Evolutionary conservation across 1,140 invertebrate species (phyloP).

Genomic region (Pteromalus puparum): DNA sequence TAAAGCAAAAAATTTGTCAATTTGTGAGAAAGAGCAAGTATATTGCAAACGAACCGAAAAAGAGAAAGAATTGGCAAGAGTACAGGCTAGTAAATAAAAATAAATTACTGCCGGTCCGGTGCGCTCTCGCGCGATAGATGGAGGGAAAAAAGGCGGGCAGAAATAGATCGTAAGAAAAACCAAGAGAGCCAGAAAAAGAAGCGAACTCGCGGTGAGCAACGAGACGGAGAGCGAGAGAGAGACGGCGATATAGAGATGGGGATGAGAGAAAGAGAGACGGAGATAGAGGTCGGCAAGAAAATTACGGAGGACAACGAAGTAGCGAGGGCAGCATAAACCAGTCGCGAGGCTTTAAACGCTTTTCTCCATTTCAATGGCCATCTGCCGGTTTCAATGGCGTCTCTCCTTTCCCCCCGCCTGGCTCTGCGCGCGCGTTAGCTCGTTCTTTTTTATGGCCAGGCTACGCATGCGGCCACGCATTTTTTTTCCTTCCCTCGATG

Average conservation of each 20-base stretch:
- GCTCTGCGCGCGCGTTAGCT: neutral
- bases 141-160: slow-evolving; percentile 17
- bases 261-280: neutral
- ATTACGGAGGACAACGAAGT: slow-evolving; percentile 49
- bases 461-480: neutral
- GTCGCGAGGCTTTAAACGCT: slow-evolving; percentile 42
- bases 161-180: slow-evolving; percentile 38
- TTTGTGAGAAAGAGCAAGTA: neutral
- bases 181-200: slow-evolving; percentile 21
- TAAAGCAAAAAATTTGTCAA: neutral
- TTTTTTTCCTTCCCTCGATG: neutral
- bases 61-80: neutral
- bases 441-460: neutral
- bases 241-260: slow-evolving; percentile 47
- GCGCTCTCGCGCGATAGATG: slow-evolving; percentile 13
- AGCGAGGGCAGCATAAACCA: slow-evolving; percentile 46
- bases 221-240: neutral
- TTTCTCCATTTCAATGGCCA: slow-evolving; percentile 53
- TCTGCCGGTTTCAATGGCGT: slow-evolving; percentile 44
- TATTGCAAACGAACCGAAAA: neutral
- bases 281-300: slow-evolving; percentile 6
- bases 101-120: slow-evolving; percentile 15
- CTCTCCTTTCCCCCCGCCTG: neutral
- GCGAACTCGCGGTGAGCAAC: neutral
- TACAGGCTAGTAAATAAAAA: slow-evolving; percentile 19